Evolutionary conservation across 2,797 vertebrate species (phyloP).

Genomic region (Vespertilio murinus): DNA sequence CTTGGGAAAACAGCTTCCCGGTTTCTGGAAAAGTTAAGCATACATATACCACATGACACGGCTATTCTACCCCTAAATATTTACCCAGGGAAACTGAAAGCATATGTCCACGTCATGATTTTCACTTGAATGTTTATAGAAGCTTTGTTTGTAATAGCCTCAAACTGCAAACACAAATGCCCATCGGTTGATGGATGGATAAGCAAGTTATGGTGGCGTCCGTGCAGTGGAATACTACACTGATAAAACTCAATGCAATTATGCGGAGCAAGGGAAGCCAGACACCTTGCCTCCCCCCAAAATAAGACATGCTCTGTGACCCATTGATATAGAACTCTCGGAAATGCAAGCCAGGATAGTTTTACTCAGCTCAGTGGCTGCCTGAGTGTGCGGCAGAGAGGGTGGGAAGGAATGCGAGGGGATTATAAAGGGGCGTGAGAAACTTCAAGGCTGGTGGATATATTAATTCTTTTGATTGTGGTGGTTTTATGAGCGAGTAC

Average conservation of each 20-base stretch:
- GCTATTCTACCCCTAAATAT: neutral
- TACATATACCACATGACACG: neutral
- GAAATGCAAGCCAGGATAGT: slow-evolving; percentile 14
- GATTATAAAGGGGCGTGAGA: neutral
- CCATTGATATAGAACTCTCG: neutral
- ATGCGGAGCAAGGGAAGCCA: neutral
- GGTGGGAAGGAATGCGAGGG: neutral
- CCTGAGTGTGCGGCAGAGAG: neutral
- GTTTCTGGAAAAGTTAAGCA: neutral
- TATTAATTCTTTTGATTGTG: neutral
- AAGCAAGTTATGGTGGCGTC: neutral
- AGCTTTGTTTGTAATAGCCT: neutral
- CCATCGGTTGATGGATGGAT: neutral
- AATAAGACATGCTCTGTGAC: neutral
- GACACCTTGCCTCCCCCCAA: neutral
- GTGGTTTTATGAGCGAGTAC: neutral
- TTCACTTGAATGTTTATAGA: neutral
- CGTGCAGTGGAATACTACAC: neutral
- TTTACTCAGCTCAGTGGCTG: neutral
- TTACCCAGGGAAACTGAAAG: neutral
- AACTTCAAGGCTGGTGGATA: neutral
- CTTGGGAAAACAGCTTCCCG: neutral
- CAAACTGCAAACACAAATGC: neutral
- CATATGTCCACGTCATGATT: neutral
- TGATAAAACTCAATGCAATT: neutral